These are phyloP conservation scores for Serranochromis macrocephalus DNA, from an alignment of 2,113 vertebrate genomes.

Conservation along the genomic window DNA sequence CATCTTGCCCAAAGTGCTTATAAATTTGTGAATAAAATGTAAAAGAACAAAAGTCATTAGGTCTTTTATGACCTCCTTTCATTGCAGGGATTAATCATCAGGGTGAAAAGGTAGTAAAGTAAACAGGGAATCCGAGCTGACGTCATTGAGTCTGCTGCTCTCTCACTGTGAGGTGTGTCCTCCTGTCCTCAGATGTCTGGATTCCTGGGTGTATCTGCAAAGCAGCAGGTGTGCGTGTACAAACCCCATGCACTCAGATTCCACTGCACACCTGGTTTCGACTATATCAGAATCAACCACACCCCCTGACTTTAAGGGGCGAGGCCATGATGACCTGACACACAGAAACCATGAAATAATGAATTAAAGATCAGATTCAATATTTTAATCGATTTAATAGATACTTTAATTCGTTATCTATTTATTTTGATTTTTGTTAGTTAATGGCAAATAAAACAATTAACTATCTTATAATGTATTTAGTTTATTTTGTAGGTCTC, in stretches of 20 bases:
- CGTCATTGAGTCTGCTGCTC: not conserved
- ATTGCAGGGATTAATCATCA: not conserved
- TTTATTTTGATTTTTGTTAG: fast-evolving
- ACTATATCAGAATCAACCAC: not conserved
- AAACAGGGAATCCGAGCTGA: not conserved
- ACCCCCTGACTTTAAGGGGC: not conserved
- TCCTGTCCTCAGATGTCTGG: not conserved
- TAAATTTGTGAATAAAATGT: not conserved
- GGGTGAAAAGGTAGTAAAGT: not conserved
- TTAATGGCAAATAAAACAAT: not conserved
- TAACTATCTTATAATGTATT: not conserved
- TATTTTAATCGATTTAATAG: not conserved
- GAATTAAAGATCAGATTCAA: not conserved
- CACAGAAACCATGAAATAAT: not conserved
- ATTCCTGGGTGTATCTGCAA: not conserved
- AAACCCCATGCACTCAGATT: not conserved
- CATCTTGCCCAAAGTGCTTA: not conserved
- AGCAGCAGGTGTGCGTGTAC: not conserved
- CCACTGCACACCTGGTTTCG: not conserved
- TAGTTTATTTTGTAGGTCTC: not conserved
- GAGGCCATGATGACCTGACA: not conserved
- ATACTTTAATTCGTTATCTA: not conserved
- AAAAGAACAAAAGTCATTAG: not conserved
- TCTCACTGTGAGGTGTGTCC: not conserved
- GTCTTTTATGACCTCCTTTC: not conserved